These are phyloP conservation scores for Acyrthosiphon pisum DNA, from an alignment of 1,140 invertebrate species.

Conservation along the genomic window DNA sequence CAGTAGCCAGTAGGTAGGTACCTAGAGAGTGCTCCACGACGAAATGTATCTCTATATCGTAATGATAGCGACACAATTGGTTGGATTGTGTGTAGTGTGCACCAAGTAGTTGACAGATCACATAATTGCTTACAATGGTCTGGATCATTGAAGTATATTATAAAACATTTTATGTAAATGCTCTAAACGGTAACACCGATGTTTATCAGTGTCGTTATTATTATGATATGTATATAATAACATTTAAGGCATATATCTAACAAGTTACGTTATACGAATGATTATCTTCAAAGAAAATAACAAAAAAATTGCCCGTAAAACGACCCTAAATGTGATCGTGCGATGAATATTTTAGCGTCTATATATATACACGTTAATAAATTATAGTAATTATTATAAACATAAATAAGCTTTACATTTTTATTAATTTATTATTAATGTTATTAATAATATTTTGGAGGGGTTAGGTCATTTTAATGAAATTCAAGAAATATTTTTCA, in stretches of 20 bases:
- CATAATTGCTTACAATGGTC: background rate
- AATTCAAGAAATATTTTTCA: background rate
- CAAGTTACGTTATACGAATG: background rate
- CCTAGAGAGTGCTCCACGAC: background rate
- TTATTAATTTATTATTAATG: no score
- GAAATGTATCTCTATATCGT: background rate
- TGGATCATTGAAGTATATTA: background rate
- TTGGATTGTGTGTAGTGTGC: background rate
- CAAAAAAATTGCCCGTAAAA: background rate
- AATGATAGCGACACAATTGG: background rate
- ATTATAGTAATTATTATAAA: no score
- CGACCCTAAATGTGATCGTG: background rate
- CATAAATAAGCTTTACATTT: background rate
- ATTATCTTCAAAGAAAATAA: background rate
- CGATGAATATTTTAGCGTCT: background rate
- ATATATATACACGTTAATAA: no score
- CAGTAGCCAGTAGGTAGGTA: no score
- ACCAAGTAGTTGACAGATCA: background rate
- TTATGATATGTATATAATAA: background rate
- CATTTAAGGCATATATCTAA: background rate
- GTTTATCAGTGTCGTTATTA: background rate
- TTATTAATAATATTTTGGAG: no score
- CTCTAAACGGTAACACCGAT: background rate
- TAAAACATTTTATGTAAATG: background rate
- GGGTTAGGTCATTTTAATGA: background rate